A percentile compares a stretch with the other conserved stretches of the same genome.
phyloP scores from a whole-genome alignment of 2,888 invertebrate genomes.

The Clanis bilineata region DNA sequence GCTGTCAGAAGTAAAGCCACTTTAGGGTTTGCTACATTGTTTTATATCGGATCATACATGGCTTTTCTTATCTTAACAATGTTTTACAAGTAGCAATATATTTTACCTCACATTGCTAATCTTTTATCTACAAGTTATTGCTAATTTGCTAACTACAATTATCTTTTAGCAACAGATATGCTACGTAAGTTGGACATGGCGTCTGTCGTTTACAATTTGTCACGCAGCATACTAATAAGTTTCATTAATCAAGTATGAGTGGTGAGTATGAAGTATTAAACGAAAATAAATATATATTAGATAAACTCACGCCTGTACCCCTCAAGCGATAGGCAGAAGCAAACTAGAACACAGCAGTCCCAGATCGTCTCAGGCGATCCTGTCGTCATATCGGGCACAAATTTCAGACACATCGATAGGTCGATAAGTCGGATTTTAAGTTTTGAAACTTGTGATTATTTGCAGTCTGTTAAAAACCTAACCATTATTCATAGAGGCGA shows the following conservation, averaged over 20 bases:
- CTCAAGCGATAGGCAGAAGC: no score
- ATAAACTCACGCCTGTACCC: no score
- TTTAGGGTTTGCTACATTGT: conserved; percentile 18
- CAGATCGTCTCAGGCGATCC: no score
- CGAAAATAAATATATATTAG: no score
- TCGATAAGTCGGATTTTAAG: no score
- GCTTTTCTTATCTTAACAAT: neutral
- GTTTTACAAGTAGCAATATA: neutral
- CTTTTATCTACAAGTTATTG: neutral
- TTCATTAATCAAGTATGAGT: neutral
- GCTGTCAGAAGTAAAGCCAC: conserved; percentile 59
- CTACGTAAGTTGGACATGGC: neutral
- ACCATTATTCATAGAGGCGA: neutral
- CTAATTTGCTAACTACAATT: neutral
- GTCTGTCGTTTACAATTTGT: neutral
- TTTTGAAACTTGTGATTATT: no score
- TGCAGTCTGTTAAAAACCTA: no score
- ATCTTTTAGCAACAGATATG: neutral
- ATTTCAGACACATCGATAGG: no score
- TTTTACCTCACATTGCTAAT: neutral
- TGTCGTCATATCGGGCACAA: no score
- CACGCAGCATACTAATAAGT: neutral
- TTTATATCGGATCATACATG: neutral
- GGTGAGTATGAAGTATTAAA: no score
- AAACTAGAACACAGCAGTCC: no score